phyloP scores from a whole-genome alignment of 37 sponge, comb jelly and placozoan species.

The Bolinopsis microptera region DNA sequence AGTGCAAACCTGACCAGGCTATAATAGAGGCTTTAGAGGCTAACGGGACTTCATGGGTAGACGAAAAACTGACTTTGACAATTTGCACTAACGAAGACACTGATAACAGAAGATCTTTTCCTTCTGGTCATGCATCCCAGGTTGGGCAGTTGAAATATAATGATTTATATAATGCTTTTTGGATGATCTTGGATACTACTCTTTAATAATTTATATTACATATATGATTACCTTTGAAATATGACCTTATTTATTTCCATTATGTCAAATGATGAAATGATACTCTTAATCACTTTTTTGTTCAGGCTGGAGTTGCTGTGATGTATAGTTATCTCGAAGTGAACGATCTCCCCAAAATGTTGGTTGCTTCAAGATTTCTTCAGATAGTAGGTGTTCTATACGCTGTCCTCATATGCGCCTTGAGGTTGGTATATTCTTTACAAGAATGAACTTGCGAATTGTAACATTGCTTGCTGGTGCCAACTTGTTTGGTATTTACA shows the following conservation, averaged over 20 bases:
- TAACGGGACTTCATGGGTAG: background rate
- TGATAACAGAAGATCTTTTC: slow-evolving; percentile 7
- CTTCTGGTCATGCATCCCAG: slow-evolving; percentile 45
- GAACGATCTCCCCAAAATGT: background rate
- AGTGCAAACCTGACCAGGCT: background rate
- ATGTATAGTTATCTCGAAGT: slow-evolving; percentile 1
- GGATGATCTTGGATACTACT: background rate
- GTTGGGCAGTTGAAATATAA: too few relatives aligned
- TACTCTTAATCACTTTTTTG: too few relatives aligned
- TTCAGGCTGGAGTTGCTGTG: slow-evolving; percentile 11
- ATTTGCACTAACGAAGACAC: slow-evolving; percentile 1
- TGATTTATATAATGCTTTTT: background rate
- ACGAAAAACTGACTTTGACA: background rate
- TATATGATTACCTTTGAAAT: too few relatives aligned
- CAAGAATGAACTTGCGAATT: background rate
- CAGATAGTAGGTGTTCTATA: background rate
- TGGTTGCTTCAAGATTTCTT: background rate
- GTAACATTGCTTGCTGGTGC: background rate
- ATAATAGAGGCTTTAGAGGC: background rate
- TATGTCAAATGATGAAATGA: too few relatives aligned
- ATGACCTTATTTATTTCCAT: too few relatives aligned
- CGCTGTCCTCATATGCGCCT: background rate
- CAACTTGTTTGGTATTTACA: too few relatives aligned
- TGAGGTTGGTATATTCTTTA: too few relatives aligned
- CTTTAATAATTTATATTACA: background rate